Base-by-base conservation (phyloP, 2,797 vertebrate species). In the Myotis planiceps region DNA sequence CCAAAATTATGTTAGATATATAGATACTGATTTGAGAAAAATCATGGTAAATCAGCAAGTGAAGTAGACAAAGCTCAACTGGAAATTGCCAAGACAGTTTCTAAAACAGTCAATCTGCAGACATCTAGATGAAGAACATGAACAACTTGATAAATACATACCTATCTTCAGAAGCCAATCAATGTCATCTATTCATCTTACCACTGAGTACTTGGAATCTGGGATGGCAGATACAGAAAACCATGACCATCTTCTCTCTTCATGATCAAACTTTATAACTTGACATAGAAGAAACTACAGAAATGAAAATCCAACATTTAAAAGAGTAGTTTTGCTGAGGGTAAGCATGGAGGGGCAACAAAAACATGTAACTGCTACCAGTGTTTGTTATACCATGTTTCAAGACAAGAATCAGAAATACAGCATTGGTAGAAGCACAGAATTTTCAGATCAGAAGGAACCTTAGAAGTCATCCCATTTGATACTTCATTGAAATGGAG, bases 1-100 rank as follows among this genome's bases (percentile, higher is more conserved):
- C 9, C 14, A 82, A 94, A 86, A 86, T 90, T 88, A 34, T 85
- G 12, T 83, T 37, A 94, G 72, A 93, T 71, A 21, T 37, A 94
- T 92, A 12, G 19, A 66, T 15, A 71, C 58, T 27, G 71, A 60
- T 71, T 93, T 63, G 10, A 92, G 55, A 88, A 93, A 81, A 94
- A 49, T 10, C 66, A 42, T 21, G 5, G 42, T 76, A 81, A 88
- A n/a, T 47, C 19, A 83, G 39, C 82, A 93, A 80, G 21, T 65
- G 9, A 10, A 63, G 6, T 16, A 92, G 49, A 18, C 15, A 58
- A 39, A 92, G 45, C 29, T 85, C 32, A 72, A 92, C 3, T 45
- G 72, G 8, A 76, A 90, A 47, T 25, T 87, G 9, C 37, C 60
- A 83, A 58, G 32, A 34, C 0, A 3, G 25, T 81, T 91, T 84